Evolutionary conservation across 2,888 invertebrate species (phyloP).

Genomic region (Thera britannica): DNA sequence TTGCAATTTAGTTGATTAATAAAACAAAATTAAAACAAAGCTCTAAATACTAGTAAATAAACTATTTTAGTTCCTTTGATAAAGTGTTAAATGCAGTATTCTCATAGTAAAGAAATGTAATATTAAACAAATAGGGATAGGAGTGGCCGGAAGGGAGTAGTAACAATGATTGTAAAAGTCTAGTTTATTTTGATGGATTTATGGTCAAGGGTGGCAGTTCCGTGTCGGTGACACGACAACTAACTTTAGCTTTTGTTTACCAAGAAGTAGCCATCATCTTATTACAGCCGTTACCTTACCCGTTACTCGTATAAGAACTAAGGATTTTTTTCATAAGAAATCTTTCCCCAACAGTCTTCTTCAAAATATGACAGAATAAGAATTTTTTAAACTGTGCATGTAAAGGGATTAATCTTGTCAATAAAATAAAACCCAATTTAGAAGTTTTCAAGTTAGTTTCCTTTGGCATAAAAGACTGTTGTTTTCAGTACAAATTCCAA

Average conservation of each 20-base stretch:
- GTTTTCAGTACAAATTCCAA: too few species aligned
- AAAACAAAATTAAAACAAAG: not conserved
- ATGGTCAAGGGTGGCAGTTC: conserved; percentile 52
- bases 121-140: conserved; percentile 32
- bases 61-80: not conserved
- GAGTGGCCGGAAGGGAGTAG: conserved; percentile 46
- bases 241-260: conserved; percentile 38
- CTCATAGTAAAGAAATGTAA: conserved; percentile 7
- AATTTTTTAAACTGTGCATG: too few species aligned
- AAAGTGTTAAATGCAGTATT: conserved; percentile 4
- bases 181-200: conserved; percentile 62
- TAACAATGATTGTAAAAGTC: conserved; percentile 52
- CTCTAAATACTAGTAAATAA: not conserved
- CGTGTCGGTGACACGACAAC: conserved; percentile 48
- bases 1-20: too few species aligned
- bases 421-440: too few species aligned
- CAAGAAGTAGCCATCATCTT: not conserved
- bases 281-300: not conserved
- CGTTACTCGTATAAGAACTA: not conserved
- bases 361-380: too few species aligned
- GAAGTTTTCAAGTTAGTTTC: too few species aligned
- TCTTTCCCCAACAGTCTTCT: too few species aligned
- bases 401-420: too few species aligned
- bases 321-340: too few species aligned
- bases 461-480: too few species aligned